Percentiles rank a stretch among this genome's conserved stretches.
These are phyloP conservation scores for Melitaea cinxia DNA, from an alignment of 1,140 invertebrate genomes.

Conservation along the genomic window DNA sequence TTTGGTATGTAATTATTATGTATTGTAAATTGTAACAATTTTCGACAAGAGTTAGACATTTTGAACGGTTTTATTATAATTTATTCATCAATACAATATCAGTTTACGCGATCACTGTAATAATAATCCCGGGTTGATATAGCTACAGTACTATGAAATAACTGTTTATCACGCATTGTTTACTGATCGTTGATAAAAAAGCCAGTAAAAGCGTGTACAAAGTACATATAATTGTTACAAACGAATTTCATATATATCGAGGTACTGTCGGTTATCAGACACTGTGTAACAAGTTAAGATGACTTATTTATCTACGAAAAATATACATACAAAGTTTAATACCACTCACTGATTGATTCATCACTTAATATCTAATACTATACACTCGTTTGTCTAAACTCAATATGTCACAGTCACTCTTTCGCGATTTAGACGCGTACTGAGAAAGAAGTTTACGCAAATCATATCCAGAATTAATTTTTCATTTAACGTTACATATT, in stretches of 20 bases:
- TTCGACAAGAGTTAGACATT: not conserved
- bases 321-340: too few species aligned
- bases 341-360: too few species aligned
- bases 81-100: conserved; percentile 23
- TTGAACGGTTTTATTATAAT: conserved; percentile 10
- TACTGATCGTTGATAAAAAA: conserved; percentile 68
- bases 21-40: too few species aligned
- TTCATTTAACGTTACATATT: too few species aligned
- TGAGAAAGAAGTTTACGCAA: too few species aligned
- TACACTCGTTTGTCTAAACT: too few species aligned
- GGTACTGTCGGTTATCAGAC: conserved; percentile 42
- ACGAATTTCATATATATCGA: conserved; percentile 41
- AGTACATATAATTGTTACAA: conserved; percentile 51
- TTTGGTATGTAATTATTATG: too few species aligned
- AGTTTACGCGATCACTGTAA: conserved; percentile 24
- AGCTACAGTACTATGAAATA: conserved; percentile 36
- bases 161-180: conserved; percentile 64
- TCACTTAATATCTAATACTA: too few species aligned
- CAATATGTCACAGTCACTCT: too few species aligned
- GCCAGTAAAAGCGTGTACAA: conserved; percentile 63
- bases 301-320: too few species aligned
- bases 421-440: too few species aligned
- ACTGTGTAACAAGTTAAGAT: conserved; percentile 23
- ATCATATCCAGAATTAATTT: too few species aligned
- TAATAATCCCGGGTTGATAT: conserved; percentile 21